Percentiles rank a stretch among this genome's conserved stretches.
Evolutionary conservation across 1,140 invertebrate species (phyloP).

Genomic region (Homalodisca vitripennis): DNA sequence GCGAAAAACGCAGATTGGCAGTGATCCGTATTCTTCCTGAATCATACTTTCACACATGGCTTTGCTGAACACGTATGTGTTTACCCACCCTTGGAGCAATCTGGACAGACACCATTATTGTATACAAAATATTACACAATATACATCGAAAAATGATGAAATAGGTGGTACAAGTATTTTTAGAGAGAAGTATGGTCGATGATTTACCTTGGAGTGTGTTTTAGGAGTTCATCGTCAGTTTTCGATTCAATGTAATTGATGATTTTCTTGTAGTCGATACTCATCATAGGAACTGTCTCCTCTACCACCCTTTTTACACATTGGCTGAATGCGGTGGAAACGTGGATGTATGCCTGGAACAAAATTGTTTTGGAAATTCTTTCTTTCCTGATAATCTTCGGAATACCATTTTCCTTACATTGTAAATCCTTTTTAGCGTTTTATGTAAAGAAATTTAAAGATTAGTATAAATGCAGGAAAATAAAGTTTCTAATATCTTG

Average conservation of each 20-base stretch:
- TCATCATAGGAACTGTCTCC: background rate
- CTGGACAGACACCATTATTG: conserved; percentile 43
- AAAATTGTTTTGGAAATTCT: no score
- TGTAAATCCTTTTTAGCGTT: no score
- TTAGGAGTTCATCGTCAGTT: background rate
- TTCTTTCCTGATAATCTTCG: no score
- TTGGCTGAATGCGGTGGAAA: background rate
- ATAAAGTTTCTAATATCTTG: no score
- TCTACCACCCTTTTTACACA: conserved; percentile 17
- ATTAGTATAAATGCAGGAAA: no score
- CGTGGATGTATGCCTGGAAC: conserved; percentile 9
- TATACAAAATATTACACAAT: background rate
- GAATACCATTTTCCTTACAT: no score
- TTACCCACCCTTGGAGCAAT: conserved; percentile 66
- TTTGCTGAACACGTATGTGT: conserved; percentile 85
- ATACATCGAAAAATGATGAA: background rate
- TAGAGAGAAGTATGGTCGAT: background rate
- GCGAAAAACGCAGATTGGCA: conserved; percentile 73
- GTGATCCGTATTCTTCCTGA: conserved; percentile 57
- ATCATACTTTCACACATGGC: conserved; percentile 74
- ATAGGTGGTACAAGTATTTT: background rate
- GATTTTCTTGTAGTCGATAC: background rate
- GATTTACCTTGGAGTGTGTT: background rate
- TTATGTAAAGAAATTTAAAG: no score
- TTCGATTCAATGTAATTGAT: conserved; percentile 14